phyloP scores from a whole-genome alignment of 92 coral and sea anemone genomes.

The Diadumene lineata region DNA sequence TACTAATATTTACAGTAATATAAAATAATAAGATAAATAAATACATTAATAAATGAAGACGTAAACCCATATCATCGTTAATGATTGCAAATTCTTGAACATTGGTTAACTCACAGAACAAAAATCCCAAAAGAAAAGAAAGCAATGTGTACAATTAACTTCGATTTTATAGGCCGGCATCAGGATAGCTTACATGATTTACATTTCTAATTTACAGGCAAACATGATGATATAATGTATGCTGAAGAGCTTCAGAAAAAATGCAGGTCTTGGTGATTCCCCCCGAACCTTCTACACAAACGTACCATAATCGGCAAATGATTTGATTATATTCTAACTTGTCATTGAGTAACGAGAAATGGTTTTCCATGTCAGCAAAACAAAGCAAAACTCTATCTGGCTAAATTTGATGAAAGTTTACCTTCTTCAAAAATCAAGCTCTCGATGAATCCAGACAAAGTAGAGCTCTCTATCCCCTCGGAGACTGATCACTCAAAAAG shows the following conservation, averaged over 20 bases:
- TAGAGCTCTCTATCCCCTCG: neutral
- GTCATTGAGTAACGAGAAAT: neutral
- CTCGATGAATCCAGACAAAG: neutral
- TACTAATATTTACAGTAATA: too few species aligned
- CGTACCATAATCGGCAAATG: conserved; percentile 61
- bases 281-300: conserved; percentile 52
- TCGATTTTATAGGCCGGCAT: too few species aligned
- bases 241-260: conserved; percentile 4
- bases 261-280: conserved; percentile 51
- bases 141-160: too few species aligned
- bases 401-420: neutral
- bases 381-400: neutral
- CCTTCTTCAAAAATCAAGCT: neutral
- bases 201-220: conserved; percentile 16
- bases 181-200: too few species aligned
- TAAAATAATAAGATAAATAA: too few species aligned
- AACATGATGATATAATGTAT: conserved; percentile 3
- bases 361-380: neutral
- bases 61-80: too few species aligned
- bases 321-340: neutral
- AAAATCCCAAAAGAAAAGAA: too few species aligned
- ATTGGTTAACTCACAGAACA: too few species aligned
- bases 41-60: too few species aligned
- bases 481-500: neutral
- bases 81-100: too few species aligned